Percentiles rank a stretch among this genome's conserved stretches.
phyloP scores from a whole-genome alignment of 1,140 invertebrate species.

The Melitaea cinxia region DNA sequence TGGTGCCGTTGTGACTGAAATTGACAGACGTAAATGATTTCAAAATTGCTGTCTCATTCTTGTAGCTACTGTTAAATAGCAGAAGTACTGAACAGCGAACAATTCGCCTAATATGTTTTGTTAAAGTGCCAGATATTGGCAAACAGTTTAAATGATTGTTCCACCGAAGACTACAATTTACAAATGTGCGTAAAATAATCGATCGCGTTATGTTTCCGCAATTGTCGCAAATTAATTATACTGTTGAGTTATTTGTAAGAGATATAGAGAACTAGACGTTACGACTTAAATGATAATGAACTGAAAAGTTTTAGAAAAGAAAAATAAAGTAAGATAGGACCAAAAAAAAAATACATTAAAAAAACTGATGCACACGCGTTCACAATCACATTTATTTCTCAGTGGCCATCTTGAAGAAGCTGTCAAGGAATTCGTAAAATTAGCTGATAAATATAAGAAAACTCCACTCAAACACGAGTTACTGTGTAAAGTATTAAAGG shows the following conservation, averaged over 20 bases:
- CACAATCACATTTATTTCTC: neutral
- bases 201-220: too few relatives aligned
- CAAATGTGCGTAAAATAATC: too few relatives aligned
- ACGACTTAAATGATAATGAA: too few relatives aligned
- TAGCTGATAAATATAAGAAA: constrained; percentile 72
- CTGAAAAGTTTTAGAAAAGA: too few relatives aligned
- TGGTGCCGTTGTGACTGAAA: neutral
- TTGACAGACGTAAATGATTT: neutral
- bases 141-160: too few relatives aligned
- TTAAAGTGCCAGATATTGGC: too few relatives aligned
- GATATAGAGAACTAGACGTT: too few relatives aligned
- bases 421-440: constrained; percentile 69
- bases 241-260: too few relatives aligned
- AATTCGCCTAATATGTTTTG: too few relatives aligned
- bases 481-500: constrained; percentile 65
- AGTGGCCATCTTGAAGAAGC: constrained; percentile 76
- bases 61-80: neutral
- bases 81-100: too few relatives aligned
- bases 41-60: neutral
- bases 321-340: neutral
- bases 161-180: too few relatives aligned
- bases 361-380: neutral
- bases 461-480: constrained; percentile 83
- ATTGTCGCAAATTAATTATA: too few relatives aligned
- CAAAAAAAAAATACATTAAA: neutral